Conservation (phyloP, 2,797 vertebrate species). For the Toxotes lorentzi region DNA sequence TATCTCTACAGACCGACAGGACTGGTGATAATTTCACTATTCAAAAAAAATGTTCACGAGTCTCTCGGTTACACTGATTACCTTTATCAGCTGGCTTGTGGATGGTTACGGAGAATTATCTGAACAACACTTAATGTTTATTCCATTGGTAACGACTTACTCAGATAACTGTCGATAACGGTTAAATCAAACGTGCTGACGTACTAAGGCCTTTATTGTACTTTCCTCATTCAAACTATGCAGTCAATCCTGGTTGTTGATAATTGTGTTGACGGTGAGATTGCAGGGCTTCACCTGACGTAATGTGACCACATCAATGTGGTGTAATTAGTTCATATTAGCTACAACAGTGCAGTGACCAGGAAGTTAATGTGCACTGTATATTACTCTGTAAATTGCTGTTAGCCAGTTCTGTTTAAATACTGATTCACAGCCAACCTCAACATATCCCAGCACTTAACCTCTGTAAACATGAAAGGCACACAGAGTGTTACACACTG, state of each 20-base stretch:
- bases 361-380: slow-evolving; percentile 24
- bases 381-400: slow-evolving; percentile 30
- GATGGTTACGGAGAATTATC: not conserved
- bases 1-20: not conserved
- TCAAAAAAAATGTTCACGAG: not conserved
- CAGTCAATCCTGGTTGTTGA: slow-evolving; percentile 6
- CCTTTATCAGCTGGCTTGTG: slow-evolving; percentile 26
- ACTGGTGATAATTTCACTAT: slow-evolving; percentile 12
- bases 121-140: slow-evolving; percentile 21
- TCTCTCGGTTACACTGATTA: slow-evolving; percentile 2
- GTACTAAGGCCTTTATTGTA: not conserved
- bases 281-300: slow-evolving; percentile 36
- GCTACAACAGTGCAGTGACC: slow-evolving; percentile 14
- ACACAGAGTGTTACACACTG: slow-evolving; percentile 44
- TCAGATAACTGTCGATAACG: not conserved
- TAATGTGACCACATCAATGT: slow-evolving; percentile 26
- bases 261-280: slow-evolving; percentile 30
- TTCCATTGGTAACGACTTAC: slow-evolving; percentile 6
- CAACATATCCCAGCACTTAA: slow-evolving; percentile 63
- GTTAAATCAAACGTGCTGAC: slow-evolving; percentile 28
- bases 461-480: slow-evolving; percentile 52
- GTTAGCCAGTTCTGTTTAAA: slow-evolving; percentile 42
- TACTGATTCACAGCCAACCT: slow-evolving; percentile 43
- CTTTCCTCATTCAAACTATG: not conserved
- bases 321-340: slow-evolving; percentile 27